Evolutionary conservation across 2,113 vertebrate genomes (phyloP).

Genomic region (Danionella cerebrum): DNA sequence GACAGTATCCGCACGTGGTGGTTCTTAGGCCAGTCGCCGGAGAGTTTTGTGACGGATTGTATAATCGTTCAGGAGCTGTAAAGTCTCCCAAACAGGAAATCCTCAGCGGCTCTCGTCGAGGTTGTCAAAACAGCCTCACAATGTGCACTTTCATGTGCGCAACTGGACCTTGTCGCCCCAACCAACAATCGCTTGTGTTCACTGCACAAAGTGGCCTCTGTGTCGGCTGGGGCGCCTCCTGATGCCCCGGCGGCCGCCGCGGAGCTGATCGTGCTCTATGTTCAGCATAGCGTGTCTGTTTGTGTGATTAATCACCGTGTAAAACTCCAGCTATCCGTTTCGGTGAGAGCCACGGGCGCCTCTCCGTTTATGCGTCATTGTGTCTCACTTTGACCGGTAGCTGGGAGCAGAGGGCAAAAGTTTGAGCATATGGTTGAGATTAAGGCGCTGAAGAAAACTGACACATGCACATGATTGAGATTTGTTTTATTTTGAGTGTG

Average conservation of each 20-base stretch:
- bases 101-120: constrained; percentile 47
- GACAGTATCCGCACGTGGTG: too few species aligned
- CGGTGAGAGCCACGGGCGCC: constrained; percentile 33
- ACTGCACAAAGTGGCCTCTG: constrained; percentile 62
- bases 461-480: constrained; percentile 24
- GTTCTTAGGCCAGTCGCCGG: neutral
- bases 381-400: constrained; percentile 24
- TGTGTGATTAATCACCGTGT: constrained; percentile 57
- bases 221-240: constrained; percentile 36
- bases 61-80: constrained; percentile 7
- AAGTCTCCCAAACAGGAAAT: constrained; percentile 64
- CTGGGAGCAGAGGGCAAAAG: constrained; percentile 1
- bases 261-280: constrained; percentile 23
- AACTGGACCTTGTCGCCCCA: constrained; percentile 39
- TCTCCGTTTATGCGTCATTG: constrained; percentile 34
- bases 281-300: constrained; percentile 48
- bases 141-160: constrained; percentile 60
- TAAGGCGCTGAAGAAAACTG: constrained; percentile 26
- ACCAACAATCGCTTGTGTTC: constrained; percentile 64
- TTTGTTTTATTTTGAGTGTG: constrained; percentile 20
- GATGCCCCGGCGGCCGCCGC: constrained; percentile 1
- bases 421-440: constrained; percentile 41
- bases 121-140: constrained; percentile 70
- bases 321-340: constrained; percentile 37
- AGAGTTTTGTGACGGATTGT: constrained; percentile 23